phyloP scores from a whole-genome alignment of 2,888 invertebrate species.

The Tachystola acroxantha region DNA sequence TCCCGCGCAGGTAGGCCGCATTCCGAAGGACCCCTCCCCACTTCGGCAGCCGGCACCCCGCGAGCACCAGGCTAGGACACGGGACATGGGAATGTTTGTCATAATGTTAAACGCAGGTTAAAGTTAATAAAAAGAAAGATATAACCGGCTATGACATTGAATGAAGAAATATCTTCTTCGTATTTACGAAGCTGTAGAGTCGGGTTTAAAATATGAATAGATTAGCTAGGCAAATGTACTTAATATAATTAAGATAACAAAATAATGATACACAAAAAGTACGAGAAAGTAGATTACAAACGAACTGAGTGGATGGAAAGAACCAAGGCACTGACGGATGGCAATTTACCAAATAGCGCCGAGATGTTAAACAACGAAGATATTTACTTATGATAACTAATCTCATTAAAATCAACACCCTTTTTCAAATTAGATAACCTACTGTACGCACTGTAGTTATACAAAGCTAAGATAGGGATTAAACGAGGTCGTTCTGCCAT shows the following conservation, averaged over 20 bases:
- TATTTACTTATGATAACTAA: neutral
- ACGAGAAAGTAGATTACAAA: too few relatives aligned
- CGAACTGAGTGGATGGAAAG: too few relatives aligned
- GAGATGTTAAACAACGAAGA: neutral
- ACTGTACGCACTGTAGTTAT: neutral
- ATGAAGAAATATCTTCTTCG: slow-evolving; percentile 1
- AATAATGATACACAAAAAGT: too few relatives aligned
- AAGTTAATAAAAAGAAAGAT: slow-evolving; percentile 45
- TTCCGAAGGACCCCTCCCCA: slow-evolving; percentile 43
- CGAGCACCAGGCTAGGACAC: slow-evolving; percentile 18
- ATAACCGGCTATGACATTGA: slow-evolving; percentile 10
- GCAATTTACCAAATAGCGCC: too few relatives aligned
- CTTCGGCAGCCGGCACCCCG: slow-evolving; percentile 20
- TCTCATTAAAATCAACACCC: neutral
- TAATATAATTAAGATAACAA: slow-evolving; percentile 3
- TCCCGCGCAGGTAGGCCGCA: slow-evolving; percentile 73
- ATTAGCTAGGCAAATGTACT: too few relatives aligned
- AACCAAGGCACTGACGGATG: too few relatives aligned
- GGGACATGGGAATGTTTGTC: slow-evolving; percentile 54
- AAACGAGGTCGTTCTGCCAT: slow-evolving; percentile 15
- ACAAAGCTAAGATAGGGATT: slow-evolving; percentile 11
- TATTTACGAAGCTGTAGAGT: neutral
- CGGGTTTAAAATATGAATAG: neutral
- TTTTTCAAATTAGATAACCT: neutral
- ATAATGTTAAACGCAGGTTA: slow-evolving; percentile 46